Evolutionary conservation across 2,113 vertebrate genomes (phyloP), one percentile per base, ranked within the genome.

Genomic region (Psittacula cyanocephala): DNA sequence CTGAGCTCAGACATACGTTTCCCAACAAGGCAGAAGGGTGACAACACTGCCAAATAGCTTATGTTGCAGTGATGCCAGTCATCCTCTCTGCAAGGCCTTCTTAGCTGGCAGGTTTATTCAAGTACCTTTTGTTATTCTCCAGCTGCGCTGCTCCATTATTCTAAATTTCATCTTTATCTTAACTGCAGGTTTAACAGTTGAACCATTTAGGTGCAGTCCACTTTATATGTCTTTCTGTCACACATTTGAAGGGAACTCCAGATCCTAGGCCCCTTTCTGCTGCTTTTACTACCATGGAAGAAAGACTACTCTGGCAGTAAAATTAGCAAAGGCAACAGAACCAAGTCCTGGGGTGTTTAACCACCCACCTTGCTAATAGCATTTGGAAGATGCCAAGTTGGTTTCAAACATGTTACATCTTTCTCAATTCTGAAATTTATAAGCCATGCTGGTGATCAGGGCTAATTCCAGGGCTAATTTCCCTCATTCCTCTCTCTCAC

Each of bases 301-400:
- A 77, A 43, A 17, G 13, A 59, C 17, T 46, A 55, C 18, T 57
- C 33, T 15, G 7, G 35, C 35, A 79, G 24, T 41, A 84, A 91
- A 88, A 84, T 55, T 15, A 62, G 27, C 11, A 33, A 88, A 82
- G 17, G 17, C 0, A 1, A 59, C 31, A 44, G 55, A 88, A 93
- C 4, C 0, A 1, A 80, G 17, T 22, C 49, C 17, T 7, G 13
- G 4, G 14, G 8, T 1, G 2, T 18, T 69, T 39, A 85, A 67
- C 37, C 24, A 72, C 20, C 20, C 17, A 57, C 5, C 8, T 29
- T 24, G 13, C 29, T 79, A 46, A 71, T 2, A 55, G 33, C 33
- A 76, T 53, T 62, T 80, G 10, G 37, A 7, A 80, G 31, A 59
- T 7, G 37, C 4, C 23, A 44, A 74, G n/a, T 7, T 53, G 4